A percentile compares a stretch with the other conserved stretches of the same genome.
Evolutionary conservation across 1,140 invertebrate genomes (phyloP).

Genomic region (Lepeophtheirus salmonis): DNA sequence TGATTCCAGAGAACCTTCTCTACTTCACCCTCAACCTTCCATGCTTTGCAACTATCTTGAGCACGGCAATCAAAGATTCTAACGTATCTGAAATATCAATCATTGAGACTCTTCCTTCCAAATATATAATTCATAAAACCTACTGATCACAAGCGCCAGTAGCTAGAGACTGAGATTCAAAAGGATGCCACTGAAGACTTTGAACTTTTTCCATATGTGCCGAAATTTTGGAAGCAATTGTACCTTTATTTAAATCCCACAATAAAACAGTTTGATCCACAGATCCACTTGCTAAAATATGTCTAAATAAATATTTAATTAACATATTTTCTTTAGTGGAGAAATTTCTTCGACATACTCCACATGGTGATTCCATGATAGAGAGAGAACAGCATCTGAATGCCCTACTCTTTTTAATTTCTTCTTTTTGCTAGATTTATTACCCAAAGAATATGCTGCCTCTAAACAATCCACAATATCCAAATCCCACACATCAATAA

Average conservation of each 20-base stretch:
- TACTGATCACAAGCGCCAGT: slow-evolving; percentile 20
- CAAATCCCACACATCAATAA: slow-evolving; percentile 85
- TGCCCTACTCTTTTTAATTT: slow-evolving; percentile 43
- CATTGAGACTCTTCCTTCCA: background rate
- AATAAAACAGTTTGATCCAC: slow-evolving; percentile 69
- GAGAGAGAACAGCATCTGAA: slow-evolving; percentile 67
- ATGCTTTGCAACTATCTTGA: slow-evolving; percentile 40
- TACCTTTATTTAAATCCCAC: slow-evolving; percentile 71
- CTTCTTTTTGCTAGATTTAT: slow-evolving; percentile 54
- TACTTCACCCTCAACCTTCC: slow-evolving; percentile 55
- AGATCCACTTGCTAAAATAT: slow-evolving; percentile 74
- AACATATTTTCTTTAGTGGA: background rate
- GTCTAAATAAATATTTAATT: slow-evolving; percentile 34
- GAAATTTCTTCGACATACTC: slow-evolving; percentile 25
- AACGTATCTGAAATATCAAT: slow-evolving; percentile 32
- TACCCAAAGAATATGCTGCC: slow-evolving; percentile 58
- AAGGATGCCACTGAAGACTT: slow-evolving; percentile 64
- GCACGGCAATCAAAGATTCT: slow-evolving; percentile 58
- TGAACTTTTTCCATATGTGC: slow-evolving; percentile 66
- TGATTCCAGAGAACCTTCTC: slow-evolving; percentile 72
- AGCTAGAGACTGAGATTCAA: slow-evolving; percentile 42
- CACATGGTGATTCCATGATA: slow-evolving; percentile 68
- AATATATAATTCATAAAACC: slow-evolving; percentile 16
- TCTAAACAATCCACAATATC: slow-evolving; percentile 76
- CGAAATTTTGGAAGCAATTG: slow-evolving; percentile 47